Evolutionary conservation across 1,140 invertebrate species (phyloP), one percentile per base, ranked within the genome.

Genomic region (Lasioglossum baleicum): DNA sequence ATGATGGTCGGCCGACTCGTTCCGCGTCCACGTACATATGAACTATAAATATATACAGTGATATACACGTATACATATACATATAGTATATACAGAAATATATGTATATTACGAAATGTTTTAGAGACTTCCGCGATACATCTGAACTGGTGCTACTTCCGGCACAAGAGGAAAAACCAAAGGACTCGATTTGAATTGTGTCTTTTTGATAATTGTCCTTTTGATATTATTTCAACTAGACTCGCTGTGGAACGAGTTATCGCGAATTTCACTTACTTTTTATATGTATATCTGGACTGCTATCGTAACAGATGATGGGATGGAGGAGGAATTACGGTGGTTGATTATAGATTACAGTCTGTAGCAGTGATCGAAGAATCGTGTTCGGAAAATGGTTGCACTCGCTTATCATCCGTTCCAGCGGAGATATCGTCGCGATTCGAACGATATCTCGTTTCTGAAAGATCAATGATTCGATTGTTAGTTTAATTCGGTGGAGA

Each of bases 121-220:
- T 73, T 79, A 73, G 70, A 73, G 76, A 65, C 61, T 17, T 72
- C 40, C n/a, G 42, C 44, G n/a, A 42, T 76, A 61, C 44, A 72
- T n/a, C 44, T 64, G 22, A 72, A 22, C 22, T 13, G 65, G 65
- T 31, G 67, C 10, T 60, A 60, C 65, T 48, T 75, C 63, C 63
- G 35, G 17, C 17, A 56, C n/a, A 63, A 5, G 15, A 7, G 20
- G 48, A 26, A 44, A 15, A 65, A 42, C n/a, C 35, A 48, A 44
- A 72, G 31, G 68, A 65, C n/a, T 64, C 60, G 74, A 58, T 10
- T 64, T 42, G 22, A 67, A 66, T 56, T 44, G 69, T 58, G 4
- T 75, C 68, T 65, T 78, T 77, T 72, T 78, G 76, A 72, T 65
- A 72, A 65, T 72, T 56, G 67, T 77, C 69, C 44, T 78, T 72